phyloP scores from a whole-genome alignment of 2,113 vertebrate species.

The Oreochromis tanganicae region DNA sequence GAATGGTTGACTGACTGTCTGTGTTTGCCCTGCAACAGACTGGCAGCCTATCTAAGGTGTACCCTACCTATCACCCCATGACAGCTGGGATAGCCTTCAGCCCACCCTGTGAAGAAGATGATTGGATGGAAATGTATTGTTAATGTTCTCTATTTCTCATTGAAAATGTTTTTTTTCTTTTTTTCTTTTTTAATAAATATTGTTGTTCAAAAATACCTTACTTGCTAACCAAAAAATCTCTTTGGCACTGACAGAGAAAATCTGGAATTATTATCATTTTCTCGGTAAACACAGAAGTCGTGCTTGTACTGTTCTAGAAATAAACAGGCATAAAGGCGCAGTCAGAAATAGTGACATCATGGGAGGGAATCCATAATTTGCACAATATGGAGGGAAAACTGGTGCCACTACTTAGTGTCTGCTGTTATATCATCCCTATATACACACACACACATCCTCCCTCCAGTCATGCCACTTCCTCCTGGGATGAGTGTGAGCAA shows the following conservation, averaged over 20 bases:
- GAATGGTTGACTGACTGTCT: not conserved
- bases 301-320: not conserved
- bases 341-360: not conserved
- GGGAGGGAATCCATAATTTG: not conserved
- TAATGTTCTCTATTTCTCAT: not conserved
- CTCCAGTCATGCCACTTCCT: not conserved
- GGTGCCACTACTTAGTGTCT: not conserved
- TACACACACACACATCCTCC: not conserved
- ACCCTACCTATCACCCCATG: not conserved
- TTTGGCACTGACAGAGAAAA: not conserved
- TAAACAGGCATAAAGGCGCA: not conserved
- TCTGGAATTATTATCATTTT: not conserved
- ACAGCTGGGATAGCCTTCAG: not conserved
- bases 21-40: not conserved
- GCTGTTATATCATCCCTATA: not conserved
- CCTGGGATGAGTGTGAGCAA: constrained; percentile 25
- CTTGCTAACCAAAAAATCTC: not conserved
- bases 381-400: not conserved
- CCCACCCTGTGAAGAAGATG: not conserved
- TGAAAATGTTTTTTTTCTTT: not conserved
- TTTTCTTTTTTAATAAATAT: not conserved
- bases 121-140: not conserved
- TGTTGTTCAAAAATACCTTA: not conserved
- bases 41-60: not conserved
- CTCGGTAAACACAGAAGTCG: not conserved